Conservation (phyloP, 2,888 invertebrate genomes). For the Dorcus hopei region DNA sequence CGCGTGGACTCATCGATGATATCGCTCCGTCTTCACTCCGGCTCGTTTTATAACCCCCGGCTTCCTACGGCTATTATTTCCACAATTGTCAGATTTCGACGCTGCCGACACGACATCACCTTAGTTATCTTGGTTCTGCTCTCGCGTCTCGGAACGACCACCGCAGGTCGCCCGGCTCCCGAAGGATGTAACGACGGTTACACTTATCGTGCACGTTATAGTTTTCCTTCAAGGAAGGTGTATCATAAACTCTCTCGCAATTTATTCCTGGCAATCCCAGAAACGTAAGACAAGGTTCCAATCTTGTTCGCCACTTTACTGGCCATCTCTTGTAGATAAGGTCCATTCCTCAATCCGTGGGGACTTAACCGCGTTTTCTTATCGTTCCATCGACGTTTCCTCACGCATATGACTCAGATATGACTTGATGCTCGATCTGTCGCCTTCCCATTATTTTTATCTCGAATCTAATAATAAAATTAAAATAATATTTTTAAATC, state of each 20-base stretch:
- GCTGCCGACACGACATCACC: constrained; percentile 32
- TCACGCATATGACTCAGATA: constrained; percentile 34
- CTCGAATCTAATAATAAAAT: too few relatives aligned
- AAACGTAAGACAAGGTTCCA: constrained; percentile 15
- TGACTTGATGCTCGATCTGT: constrained; percentile 24
- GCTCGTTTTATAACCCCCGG: constrained; percentile 40
- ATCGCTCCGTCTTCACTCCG: constrained; percentile 39
- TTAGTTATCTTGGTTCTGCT: constrained; percentile 45
- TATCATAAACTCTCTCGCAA: constrained; percentile 46
- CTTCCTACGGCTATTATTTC: constrained; percentile 41
- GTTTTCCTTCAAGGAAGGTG: constrained; percentile 45
- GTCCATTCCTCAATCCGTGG: constrained; percentile 17
- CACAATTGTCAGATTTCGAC: constrained; percentile 31
- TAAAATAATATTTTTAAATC: too few relatives aligned
- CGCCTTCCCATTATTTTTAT: neutral
- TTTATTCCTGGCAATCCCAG: constrained; percentile 36
- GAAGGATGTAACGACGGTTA: constrained; percentile 45
- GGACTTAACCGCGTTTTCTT: constrained; percentile 21
- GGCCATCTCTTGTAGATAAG: constrained; percentile 28
- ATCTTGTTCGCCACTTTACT: constrained; percentile 22
- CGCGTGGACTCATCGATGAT: constrained; percentile 45
- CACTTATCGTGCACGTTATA: constrained; percentile 49
- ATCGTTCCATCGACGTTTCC: constrained; percentile 34
- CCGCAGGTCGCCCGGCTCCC: constrained; percentile 42
- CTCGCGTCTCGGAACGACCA: constrained; percentile 40